A percentile compares a stretch with the other conserved stretches of the same genome.
Conservation (phyloP, 2,888 invertebrate genomes). For the Syritta pipiens region DNA sequence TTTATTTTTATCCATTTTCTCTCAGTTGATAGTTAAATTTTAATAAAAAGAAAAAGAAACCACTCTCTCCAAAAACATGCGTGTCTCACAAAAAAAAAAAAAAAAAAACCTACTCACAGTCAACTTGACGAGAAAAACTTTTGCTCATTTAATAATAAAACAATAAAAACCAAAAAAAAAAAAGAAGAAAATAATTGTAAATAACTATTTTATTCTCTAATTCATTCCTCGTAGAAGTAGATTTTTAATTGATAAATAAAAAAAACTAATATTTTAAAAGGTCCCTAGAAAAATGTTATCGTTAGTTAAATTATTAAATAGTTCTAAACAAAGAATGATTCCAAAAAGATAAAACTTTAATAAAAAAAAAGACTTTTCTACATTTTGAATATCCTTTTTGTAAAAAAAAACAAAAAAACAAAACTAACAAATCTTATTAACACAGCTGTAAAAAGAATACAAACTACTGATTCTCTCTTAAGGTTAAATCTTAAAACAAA, state of each 20-base stretch:
- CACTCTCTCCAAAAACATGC: conserved; percentile 8
- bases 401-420: conserved; percentile 47
- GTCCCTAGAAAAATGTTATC: conserved; percentile 61
- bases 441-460: conserved; percentile 57
- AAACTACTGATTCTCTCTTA: conserved; percentile 57
- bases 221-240: conserved; percentile 61
- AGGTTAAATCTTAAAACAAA: conserved; percentile 41
- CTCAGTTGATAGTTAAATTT: conserved; percentile 44
- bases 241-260: conserved; percentile 56
- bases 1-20: conserved; percentile 4
- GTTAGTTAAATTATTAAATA: conserved; percentile 67
- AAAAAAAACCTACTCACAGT: background rate
- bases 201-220: conserved; percentile 54
- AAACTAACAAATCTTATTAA: conserved; percentile 51
- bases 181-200: conserved; percentile 29
- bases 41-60: conserved; percentile 14
- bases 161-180: conserved; percentile 38
- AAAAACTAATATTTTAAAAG: conserved; percentile 23
- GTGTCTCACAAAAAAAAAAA: background rate
- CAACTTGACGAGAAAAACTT: background rate
- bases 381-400: conserved; percentile 68
- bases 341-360: conserved; percentile 1
- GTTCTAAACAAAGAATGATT: conserved; percentile 32
- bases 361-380: conserved; percentile 61
- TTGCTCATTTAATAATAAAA: conserved; percentile 5